Evolutionary conservation across 2,113 vertebrate genomes (phyloP).

Genomic region (Microcebus murinus): DNA sequence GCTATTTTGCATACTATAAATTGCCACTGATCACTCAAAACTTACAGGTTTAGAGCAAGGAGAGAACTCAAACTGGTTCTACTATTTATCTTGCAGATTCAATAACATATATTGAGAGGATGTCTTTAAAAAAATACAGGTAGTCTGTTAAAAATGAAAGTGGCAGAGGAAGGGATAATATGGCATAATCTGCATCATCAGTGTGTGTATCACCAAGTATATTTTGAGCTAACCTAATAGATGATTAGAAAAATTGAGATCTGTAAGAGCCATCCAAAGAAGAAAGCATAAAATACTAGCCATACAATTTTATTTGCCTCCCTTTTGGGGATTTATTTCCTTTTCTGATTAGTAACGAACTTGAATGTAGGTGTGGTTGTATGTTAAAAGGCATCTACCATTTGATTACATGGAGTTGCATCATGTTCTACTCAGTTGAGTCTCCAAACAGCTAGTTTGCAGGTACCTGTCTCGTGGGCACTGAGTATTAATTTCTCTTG

Average conservation of each 20-base stretch:
- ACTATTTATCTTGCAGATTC: not conserved
- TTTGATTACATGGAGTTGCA: not conserved
- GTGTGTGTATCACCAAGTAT: not conserved
- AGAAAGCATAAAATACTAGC: slow-evolving; percentile 25
- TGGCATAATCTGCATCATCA: not conserved
- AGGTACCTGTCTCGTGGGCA: not conserved
- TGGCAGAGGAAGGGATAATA: slow-evolving; percentile 52
- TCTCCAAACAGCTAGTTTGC: not conserved
- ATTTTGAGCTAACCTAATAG: slow-evolving; percentile 21
- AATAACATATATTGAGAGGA: not conserved
- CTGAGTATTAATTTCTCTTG: not conserved
- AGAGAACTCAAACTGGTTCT: not conserved
- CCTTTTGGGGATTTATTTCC: slow-evolving; percentile 36
- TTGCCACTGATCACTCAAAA: not conserved
- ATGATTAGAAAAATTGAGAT: slow-evolving; percentile 13
- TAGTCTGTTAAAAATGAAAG: not conserved
- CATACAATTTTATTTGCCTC: not conserved
- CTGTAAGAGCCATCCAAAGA: not conserved
- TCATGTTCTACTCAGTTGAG: not conserved
- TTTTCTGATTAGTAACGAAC: slow-evolving; percentile 65
- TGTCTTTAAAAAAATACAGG: slow-evolving; percentile 36
- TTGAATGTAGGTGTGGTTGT: not conserved
- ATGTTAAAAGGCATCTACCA: not conserved
- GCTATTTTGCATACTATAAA: not conserved
- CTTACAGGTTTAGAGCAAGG: not conserved